Evolutionary conservation across 1,140 invertebrate species (phyloP), one percentile per base, ranked within the genome.

Genomic region (Euwallacea similis): DNA sequence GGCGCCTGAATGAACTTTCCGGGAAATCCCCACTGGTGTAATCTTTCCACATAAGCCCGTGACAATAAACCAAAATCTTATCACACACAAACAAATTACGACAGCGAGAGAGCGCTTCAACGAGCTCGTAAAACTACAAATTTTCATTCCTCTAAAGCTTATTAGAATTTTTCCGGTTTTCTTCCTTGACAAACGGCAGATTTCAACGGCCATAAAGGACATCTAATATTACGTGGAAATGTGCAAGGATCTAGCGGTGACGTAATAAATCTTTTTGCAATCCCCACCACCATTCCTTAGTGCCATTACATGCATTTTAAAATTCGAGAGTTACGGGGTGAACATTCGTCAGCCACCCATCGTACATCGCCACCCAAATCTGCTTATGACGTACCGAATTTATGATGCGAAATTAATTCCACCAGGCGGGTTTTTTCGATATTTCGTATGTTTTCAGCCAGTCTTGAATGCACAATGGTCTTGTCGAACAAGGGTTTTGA

Each of bases 161-260:
- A 50, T 50, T 50, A 50, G 46, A 50, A 50, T 50, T 50, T 50
- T 50, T 50, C 46, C 46, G 46, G 46, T 50, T 50, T 50, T 13
- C 46, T 50, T 50, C 9, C 9, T 50, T 50, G 46, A 50, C 46
- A 50, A 50, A 50, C 46, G 46, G 46, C 9, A 50, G 9, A 50
- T 50, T 13, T 13, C 9, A 13, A 10, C 46, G 46, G 46, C 46
- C 46, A 50, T 50, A 50, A 50, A 50, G 6, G 46, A 13, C 13
- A 50, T 50, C 46, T 50, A 50, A 50, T 50, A 50, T 50, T 50
- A 50, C 46, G 46, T 50, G 46, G 46, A 50, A 50, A 50, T 50
- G 46, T 50, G 46, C 46, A 50, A 50, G 46, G 46, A 50, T 50
- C 46, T 50, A 50, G 9, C 9, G 13, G 13, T 50, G 46, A 50